phyloP scores from a whole-genome alignment of 2,113 vertebrate species.

The Halcyon senegalensis region DNA sequence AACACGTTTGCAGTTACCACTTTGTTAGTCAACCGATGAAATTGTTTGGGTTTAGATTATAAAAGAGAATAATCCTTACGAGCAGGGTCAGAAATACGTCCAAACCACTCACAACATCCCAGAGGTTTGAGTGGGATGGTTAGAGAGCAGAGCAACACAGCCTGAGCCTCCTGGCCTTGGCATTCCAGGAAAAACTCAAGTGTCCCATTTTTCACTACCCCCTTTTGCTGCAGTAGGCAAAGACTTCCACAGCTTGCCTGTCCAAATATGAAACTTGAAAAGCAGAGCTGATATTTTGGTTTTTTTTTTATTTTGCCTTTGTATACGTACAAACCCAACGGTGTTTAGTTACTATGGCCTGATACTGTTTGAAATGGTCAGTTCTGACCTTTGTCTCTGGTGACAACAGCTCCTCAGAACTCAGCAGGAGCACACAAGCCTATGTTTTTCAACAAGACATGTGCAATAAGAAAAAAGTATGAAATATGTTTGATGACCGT shows the following conservation, averaged over 20 bases:
- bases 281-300: neutral
- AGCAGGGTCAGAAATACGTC: accelerated
- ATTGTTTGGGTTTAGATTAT: neutral
- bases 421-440: neutral
- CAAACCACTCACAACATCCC: neutral
- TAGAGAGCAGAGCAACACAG: neutral
- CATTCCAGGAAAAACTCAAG: neutral
- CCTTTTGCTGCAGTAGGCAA: neutral
- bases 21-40: neutral
- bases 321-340: neutral
- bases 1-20: neutral
- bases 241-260: neutral
- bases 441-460: neutral
- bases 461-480: neutral
- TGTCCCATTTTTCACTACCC: neutral
- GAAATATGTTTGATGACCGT: neutral
- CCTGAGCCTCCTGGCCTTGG: neutral
- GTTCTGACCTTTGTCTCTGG: neutral
- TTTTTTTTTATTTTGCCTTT: neutral
- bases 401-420: neutral
- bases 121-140: neutral
- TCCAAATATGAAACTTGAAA: neutral
- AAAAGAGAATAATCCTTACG: neutral
- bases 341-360: neutral
- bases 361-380: neutral